Base-by-base conservation (phyloP, 2,113 vertebrate species). In the Girardinichthys multiradiatus region DNA sequence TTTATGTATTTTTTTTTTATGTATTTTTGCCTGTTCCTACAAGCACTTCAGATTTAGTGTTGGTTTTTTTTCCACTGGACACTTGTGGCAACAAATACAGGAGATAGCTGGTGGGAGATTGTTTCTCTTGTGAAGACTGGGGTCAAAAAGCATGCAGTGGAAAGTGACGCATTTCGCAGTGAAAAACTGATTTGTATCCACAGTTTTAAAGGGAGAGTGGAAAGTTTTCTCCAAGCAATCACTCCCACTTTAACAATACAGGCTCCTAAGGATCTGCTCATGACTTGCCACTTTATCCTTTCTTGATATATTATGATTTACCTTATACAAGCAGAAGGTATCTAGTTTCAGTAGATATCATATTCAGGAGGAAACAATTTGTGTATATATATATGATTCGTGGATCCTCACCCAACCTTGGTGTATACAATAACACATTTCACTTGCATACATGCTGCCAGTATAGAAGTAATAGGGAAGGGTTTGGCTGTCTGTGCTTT, bases 401-500 rank as follows among this genome's bases (percentile, higher is more conserved):
- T n/a, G n/a, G n/a, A n/a, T n/a, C n/a, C n/a, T n/a, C n/a, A n/a
- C n/a, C n/a, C n/a, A n/a, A n/a, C n/a, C n/a, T n/a, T n/a, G n/a
- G 10, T 9, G 45, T 51, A 28, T 72, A 80, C 33, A 63, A 28
- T 31, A 70, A 42, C 3, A 30, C 57, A 24, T 54, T 54, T 54
- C 48, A 37, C 27, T 73, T 5, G 4, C 57, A 59, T 26, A 74
- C 12, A 71, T 79, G 76, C 81, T 87, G 37, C 70, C 71, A 58
- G 74, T 76, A 69, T 75, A 65, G 71, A 28, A 71, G 73, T 77
- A 74, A 62, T 31, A n/a, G 64, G 45, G 74, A 66, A 76, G 70
- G 74, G 63, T 89, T 84, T 69, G 83, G 86, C n/a, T n/a, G n/a
- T n/a, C 79, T 87, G 86, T 87, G 83, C 85, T 80, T 90, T 86